These are phyloP conservation scores for Nestor notabilis DNA, from an alignment of 2,113 vertebrate genomes.

Conservation along the genomic window DNA sequence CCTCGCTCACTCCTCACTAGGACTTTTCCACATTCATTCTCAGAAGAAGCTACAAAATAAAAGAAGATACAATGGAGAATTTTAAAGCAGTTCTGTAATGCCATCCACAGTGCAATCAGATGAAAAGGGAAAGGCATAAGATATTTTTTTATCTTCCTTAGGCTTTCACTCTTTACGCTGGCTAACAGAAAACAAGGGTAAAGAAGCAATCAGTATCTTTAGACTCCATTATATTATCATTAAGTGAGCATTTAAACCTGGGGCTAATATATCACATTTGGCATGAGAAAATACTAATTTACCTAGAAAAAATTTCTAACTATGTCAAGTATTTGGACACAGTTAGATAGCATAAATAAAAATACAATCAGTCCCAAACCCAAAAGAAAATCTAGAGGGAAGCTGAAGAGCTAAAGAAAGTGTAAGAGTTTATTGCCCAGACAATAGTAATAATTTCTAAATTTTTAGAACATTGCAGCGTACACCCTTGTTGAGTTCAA, in stretches of 20 bases:
- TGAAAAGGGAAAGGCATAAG: neutral
- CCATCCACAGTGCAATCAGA: neutral
- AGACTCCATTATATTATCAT: neutral
- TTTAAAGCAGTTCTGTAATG: neutral
- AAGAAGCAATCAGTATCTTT: neutral
- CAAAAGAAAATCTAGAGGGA: neutral
- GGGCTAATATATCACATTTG: neutral
- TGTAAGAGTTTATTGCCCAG: neutral
- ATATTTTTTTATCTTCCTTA: neutral
- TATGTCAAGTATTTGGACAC: neutral
- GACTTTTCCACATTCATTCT: constrained; percentile 81
- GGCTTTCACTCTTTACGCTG: neutral
- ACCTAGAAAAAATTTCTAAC: neutral
- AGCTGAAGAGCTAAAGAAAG: neutral
- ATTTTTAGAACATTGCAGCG: neutral
- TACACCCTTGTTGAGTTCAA: neutral
- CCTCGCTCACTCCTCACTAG: constrained; percentile 50
- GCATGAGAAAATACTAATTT: neutral
- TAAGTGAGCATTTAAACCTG: neutral
- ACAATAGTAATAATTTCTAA: neutral
- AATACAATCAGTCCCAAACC: neutral
- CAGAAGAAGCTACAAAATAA: constrained; percentile 13
- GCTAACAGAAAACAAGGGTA: neutral
- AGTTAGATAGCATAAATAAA: neutral
- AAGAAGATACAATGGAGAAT: neutral